Evolutionary conservation across 1,140 invertebrate species (phyloP).

Genomic region (Cotesia chilonis): DNA sequence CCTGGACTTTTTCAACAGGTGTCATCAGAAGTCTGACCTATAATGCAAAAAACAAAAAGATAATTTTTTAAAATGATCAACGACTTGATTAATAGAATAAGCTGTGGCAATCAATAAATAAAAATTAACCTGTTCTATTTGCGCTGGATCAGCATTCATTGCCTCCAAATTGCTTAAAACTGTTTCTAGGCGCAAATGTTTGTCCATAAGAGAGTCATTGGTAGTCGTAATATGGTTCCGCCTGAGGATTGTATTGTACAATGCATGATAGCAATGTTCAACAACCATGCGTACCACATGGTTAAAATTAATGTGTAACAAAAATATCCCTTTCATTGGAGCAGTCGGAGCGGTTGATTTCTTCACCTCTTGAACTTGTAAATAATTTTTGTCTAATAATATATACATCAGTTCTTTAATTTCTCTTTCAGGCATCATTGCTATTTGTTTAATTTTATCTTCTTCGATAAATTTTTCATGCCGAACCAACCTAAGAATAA

Average conservation of each 20-base stretch:
- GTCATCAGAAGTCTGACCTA: slow-evolving; percentile 81
- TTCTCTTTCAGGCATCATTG: slow-evolving; percentile 90
- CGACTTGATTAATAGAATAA: not conserved
- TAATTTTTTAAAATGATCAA: not conserved
- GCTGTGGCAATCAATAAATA: slow-evolving; percentile 1
- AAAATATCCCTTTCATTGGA: slow-evolving; percentile 76
- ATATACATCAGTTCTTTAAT: slow-evolving; percentile 84
- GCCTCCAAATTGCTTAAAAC: slow-evolving; percentile 79
- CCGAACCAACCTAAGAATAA: slow-evolving; percentile 73
- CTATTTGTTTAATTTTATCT: slow-evolving; percentile 86
- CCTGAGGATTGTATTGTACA: slow-evolving; percentile 76
- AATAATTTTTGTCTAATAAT: slow-evolving; percentile 83
- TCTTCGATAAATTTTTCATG: slow-evolving; percentile 84
- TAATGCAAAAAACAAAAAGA: slow-evolving; percentile 42
- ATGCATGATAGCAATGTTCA: slow-evolving; percentile 79
- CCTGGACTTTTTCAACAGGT: slow-evolving; percentile 76
- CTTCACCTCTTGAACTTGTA: slow-evolving; percentile 74
- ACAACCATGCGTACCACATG: slow-evolving; percentile 77
- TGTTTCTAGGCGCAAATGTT: slow-evolving; percentile 82
- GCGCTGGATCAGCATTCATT: slow-evolving; percentile 76
- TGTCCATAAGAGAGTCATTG: slow-evolving; percentile 83
- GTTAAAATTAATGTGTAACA: slow-evolving; percentile 78
- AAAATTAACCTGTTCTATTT: slow-evolving; percentile 76
- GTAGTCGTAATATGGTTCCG: slow-evolving; percentile 70
- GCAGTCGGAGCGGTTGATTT: slow-evolving; percentile 61